Evolutionary conservation across 2,113 vertebrate species (phyloP).

Genomic region (Psittacara wagleri): DNA sequence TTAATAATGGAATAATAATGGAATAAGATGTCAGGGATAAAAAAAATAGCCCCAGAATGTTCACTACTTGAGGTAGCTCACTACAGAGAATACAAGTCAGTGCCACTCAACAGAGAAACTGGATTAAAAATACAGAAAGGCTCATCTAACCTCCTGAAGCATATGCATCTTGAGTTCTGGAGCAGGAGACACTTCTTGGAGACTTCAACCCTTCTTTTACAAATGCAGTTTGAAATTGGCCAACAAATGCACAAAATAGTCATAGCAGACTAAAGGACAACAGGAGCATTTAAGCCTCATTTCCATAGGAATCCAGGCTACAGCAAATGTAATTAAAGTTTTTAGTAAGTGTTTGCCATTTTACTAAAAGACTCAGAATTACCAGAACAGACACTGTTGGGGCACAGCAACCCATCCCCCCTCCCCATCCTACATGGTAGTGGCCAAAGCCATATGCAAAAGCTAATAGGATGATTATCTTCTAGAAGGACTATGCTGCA

Average conservation of each 20-base stretch:
- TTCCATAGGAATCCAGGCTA: background rate
- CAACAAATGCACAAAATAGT: slow-evolving; percentile 11
- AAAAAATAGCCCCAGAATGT: background rate
- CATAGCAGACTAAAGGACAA: background rate
- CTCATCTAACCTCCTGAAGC: background rate
- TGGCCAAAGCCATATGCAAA: background rate
- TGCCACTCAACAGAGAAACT: background rate
- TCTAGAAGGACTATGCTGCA: slow-evolving; percentile 3
- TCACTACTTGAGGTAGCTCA: background rate
- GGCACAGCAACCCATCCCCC: background rate
- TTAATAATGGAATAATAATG: background rate
- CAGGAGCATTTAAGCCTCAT: background rate
- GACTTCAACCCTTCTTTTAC: background rate
- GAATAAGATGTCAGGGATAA: background rate
- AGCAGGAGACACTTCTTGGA: background rate
- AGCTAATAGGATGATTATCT: slow-evolving; percentile 24
- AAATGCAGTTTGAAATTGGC: background rate
- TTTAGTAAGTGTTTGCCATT: background rate
- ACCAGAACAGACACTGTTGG: background rate
- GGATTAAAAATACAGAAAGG: background rate
- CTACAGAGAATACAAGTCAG: background rate
- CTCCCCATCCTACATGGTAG: accelerated
- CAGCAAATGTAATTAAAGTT: slow-evolving; percentile 17
- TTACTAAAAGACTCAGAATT: background rate
- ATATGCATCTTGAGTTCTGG: background rate